Evolutionary conservation across 2,888 invertebrate genomes (phyloP), one percentile per base, ranked within the genome.

Genomic region (Aspidiotus rigidus): DNA sequence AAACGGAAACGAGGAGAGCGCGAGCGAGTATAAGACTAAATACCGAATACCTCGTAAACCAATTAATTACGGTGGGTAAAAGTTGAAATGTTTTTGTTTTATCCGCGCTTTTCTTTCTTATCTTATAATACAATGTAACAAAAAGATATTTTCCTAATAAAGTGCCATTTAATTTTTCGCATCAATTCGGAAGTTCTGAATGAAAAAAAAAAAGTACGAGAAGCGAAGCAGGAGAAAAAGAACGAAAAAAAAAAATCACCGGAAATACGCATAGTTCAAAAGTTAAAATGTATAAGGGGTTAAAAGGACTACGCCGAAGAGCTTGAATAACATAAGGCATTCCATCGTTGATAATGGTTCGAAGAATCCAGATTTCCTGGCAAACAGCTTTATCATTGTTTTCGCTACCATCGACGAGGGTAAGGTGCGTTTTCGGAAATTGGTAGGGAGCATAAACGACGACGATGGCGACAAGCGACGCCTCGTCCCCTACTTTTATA

Each of bases 281-380:
- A 11, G 66, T 42, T 56, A 66, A 62, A 55, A 64, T 54, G 56
- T 64, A 39, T 64, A 41, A 66, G 66, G 28, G 66, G 66, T 66
- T 66, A 56, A 44, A 28, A 66, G 66, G 57, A 41, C 56, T 66
- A n/a, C 17, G 15, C 11, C 57, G 42, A 55, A 39, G 41, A 17
- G 66, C 66, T 66, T 56, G 39, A 64, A 64, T 59, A 66, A 57
- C 66, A 66, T 66, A 57, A 66, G 66, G 57, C 62, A 28, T 66
- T 42, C 13, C 60, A 28, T 28, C 28, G 64, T 56, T 66, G 66
- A 66, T 66, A 66, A 66, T 66, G 44, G 66, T 59, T 57, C 57
- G 66, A 66, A 66, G 66, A 66, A 66, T 66, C 17, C 66, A 66
- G 66, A 66, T 66, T 57, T 66, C 57, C 56, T 59, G 59, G 56